Evolutionary conservation across 2,113 vertebrate species (phyloP).

Genomic region (Shinisaurus crocodilurus): DNA sequence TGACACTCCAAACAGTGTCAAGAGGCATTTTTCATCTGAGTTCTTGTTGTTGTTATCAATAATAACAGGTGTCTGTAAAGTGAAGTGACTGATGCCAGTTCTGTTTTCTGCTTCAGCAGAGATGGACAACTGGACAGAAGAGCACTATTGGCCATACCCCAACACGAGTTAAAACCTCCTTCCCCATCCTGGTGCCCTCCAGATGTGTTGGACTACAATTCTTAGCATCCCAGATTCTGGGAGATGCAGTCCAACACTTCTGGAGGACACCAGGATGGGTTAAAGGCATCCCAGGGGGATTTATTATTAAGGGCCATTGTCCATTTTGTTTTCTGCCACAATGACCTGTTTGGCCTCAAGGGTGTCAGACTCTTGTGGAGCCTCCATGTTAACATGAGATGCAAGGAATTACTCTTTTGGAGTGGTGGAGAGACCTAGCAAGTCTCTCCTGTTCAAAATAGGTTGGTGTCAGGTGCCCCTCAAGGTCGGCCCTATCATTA

Average conservation of each 20-base stretch:
- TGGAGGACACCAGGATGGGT: neutral
- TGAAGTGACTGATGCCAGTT: neutral
- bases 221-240: neutral
- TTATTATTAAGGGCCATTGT: neutral
- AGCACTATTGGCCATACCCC: neutral
- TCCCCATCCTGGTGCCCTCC: too few relatives aligned
- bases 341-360: neutral
- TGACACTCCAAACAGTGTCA: neutral
- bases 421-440: neutral
- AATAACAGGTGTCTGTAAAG: fast-evolving
- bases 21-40: neutral
- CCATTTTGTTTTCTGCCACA: neutral
- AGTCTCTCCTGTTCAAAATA: neutral
- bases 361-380: neutral
- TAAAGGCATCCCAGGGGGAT: neutral
- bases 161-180: neutral
- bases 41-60: fast-evolving
- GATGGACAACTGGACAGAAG: neutral
- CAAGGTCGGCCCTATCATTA: neutral
- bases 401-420: neutral
- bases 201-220: too few relatives aligned
- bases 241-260: neutral
- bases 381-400: neutral
- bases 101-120: neutral
- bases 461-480: neutral